Evolutionary conservation across 2,797 vertebrate species (phyloP), one percentile per base, ranked within the genome.

Genomic region (Sitta carolinensis): DNA sequence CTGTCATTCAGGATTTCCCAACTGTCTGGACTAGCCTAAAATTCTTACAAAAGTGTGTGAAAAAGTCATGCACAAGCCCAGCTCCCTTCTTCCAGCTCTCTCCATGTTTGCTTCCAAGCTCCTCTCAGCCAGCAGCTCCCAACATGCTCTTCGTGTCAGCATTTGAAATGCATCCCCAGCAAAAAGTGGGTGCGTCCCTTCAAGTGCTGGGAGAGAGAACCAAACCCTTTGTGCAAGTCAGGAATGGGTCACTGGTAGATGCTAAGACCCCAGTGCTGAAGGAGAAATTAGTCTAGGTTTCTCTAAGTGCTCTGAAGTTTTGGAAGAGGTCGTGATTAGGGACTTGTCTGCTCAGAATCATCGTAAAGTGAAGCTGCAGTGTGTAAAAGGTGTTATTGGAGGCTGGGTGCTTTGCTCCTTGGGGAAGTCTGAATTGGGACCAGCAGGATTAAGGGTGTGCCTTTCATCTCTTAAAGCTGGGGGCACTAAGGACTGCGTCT

Each of bases 1-100:
- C 52, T 90, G 55, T 84, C 91, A 84, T 66, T 69, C 4, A 25
- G 58, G 82, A 93, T 73, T 84, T 93, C 70, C 89, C 77, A 25
- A 16, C 74, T 75, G 79, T 87, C 84, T 83, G 69, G 61, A 32
- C 40, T 69, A 76, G 40, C 40, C 72, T 69, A 48, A 78, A 87
- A 50, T 42, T 52, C 75, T 80, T 66, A 73, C 1, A 1, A 19
- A 87, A 84, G 11, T 5, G 17, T 57, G 45, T 73, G 55, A 87
- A 95, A 91, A 89, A 92, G 57, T 51, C 34, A n/a, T 32, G 32
- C 4, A 3, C 32, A 34, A 91, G 40, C 51, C 58, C 58, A 73
- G 0, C 19, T 91, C 8, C 1, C 62, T 61, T 80, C 42, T 18
- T 85, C 4, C 36, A 19, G 11, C 42, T 83, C 36, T 27, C 54